Evolutionary conservation across 2,797 vertebrate species (phyloP).

Genomic region (Sebastes itinus): DNA sequence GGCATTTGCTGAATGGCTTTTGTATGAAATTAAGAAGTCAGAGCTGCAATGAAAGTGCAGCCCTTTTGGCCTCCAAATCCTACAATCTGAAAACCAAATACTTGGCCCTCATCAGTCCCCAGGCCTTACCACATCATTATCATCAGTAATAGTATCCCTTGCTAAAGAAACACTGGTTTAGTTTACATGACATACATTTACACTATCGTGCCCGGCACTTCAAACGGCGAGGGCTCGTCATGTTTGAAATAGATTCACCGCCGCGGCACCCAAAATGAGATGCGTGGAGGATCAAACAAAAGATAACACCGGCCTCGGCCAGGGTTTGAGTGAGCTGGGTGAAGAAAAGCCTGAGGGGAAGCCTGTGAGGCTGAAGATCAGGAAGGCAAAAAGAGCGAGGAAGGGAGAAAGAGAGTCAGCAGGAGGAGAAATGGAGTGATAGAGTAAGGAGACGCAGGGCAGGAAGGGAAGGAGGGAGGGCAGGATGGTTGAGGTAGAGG

Average conservation of each 20-base stretch:
- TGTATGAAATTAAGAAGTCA: conserved; percentile 15
- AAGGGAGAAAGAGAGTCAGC: conserved; percentile 25
- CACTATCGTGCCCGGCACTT: conserved; percentile 34
- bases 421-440: conserved; percentile 29
- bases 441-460: conserved; percentile 18
- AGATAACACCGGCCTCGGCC: conserved; percentile 37
- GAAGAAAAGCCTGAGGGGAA: conserved; percentile 23
- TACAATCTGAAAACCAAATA: conserved; percentile 56
- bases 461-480: conserved; percentile 48
- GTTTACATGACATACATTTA: conserved; percentile 58
- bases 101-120: conserved; percentile 28
- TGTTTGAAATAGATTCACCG: conserved; percentile 62
- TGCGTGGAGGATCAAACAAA: conserved; percentile 64
- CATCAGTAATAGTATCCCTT: conserved; percentile 65
- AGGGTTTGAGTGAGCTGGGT: conserved; percentile 40
- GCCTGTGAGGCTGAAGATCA: conserved; percentile 14
- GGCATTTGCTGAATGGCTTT: conserved; percentile 2
- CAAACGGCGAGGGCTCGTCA: conserved; percentile 19
- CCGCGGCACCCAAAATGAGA: conserved; percentile 57
- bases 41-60: conserved; percentile 16
- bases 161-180: conserved; percentile 60
- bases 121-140: conserved; percentile 58
- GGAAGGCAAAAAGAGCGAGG: conserved; percentile 12
- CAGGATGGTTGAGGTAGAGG: conserved; percentile 60
- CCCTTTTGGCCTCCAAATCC: conserved; percentile 35